Base-by-base conservation (phyloP, 2,113 vertebrate genomes). In the Petrocephalus microphthalmus region DNA sequence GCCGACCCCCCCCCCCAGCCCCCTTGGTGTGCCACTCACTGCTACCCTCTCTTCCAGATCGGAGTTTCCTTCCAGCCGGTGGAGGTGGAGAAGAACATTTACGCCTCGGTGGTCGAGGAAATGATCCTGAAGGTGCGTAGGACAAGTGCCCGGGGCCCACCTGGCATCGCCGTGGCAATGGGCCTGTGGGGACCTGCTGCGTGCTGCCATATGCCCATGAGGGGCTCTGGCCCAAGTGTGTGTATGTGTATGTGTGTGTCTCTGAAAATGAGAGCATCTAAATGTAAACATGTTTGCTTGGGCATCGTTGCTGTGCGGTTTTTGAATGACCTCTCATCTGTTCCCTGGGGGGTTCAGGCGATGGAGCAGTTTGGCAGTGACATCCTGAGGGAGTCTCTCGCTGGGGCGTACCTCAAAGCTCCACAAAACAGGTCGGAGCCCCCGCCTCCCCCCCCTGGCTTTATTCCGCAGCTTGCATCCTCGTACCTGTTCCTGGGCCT, bases 321-420 rank as follows among this genome's bases (percentile, higher is more conserved):
- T 22, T 17, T 74, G 4, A 15, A 42, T 67, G 7, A 64, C 45
- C n/a, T 29, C 37, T 78, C 7, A 22, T 87, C 3, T 7, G 19
- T 88, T 92, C 45, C 45, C 11, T 91, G 29, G 53, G 85, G 51
- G 85, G 33, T 22, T 86, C 85, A 99, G 98, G 98, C 98, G 22
- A 98, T 97, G 0, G 96, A 99, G 64, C 98, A 99, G 94, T 97
- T 99, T 92, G 95, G 97, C 93, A 98, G 94, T 42, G 98, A 99
- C 88, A 93, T 99, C 91, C 95, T 99, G 51, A 95, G 98, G 91
- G 97, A 99, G 86, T 96, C 98, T 0, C 93, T 99, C 64, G 97
- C 97, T 0, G 95, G 96, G 74, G 98, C 97, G 0, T 97, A 95
- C 85, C 94, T 96, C 92, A 95, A 96, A 88, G 95, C 97, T 86